Evolutionary conservation across 2,113 vertebrate genomes (phyloP).

Genomic region (Entosphenus tridentatus): DNA sequence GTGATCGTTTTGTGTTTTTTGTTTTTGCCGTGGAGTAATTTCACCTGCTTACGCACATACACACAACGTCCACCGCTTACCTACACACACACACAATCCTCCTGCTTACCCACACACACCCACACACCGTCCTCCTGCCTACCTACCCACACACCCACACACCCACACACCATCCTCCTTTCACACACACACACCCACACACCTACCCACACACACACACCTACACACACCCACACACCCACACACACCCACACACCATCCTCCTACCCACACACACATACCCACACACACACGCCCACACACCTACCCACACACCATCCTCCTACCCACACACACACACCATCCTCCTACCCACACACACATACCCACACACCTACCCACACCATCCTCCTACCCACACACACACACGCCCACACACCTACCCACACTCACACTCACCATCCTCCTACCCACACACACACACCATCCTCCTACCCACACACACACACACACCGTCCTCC

Average conservation of each 20-base stretch:
- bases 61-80: too few species aligned
- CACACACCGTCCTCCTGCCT: background rate
- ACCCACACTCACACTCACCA: background rate
- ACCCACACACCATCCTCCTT: background rate
- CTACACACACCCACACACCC: too few species aligned
- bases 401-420: background rate
- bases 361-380: background rate
- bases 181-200: background rate
- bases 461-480: background rate
- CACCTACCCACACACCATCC: background rate
- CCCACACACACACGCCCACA: background rate
- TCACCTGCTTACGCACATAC: too few species aligned
- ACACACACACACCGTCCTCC: background rate
- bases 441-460: background rate
- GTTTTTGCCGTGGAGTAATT: too few species aligned
- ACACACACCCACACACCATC: background rate
- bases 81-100: background rate
- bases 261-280: background rate
- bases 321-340: background rate
- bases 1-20: too few species aligned
- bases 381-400: background rate
- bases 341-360: background rate
- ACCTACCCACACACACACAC: background rate
- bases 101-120: background rate
- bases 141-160: background rate